phyloP scores from a whole-genome alignment of 2,113 vertebrate species.

The Rhea pennata region DNA sequence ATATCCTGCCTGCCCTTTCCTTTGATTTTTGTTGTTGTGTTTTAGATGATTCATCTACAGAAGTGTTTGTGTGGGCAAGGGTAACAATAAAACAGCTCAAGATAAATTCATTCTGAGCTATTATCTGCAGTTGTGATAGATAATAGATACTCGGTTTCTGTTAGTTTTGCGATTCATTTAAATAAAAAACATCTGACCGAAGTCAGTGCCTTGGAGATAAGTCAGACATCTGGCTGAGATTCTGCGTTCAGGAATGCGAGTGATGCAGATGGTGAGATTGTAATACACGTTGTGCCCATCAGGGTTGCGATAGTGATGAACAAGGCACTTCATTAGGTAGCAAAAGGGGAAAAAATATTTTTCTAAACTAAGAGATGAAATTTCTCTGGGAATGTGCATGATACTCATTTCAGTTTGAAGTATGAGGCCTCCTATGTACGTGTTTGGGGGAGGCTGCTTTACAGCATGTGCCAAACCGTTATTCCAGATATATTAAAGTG shows the following conservation, averaged over 20 bases:
- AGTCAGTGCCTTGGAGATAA: constrained; percentile 40
- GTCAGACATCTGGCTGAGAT: constrained; percentile 61
- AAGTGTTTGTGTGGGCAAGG: constrained; percentile 6
- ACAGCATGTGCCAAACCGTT: not conserved
- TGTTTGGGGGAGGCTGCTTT: not conserved
- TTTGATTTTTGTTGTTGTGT: not conserved
- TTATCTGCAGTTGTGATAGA: constrained; percentile 17
- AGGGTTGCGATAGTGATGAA: not conserved
- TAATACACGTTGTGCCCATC: not conserved
- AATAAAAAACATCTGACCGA: constrained; percentile 64
- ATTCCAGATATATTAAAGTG: not conserved
- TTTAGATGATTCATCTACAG: not conserved
- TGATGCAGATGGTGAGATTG: constrained; percentile 46
- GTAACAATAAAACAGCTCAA: not conserved
- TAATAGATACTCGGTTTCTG: constrained; percentile 49
- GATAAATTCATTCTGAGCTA: constrained; percentile 46
- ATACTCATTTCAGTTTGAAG: not conserved
- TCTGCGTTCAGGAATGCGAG: constrained; percentile 47
- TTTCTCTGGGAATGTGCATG: not conserved
- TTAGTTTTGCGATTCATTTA: constrained; percentile 45
- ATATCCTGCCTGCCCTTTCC: not conserved
- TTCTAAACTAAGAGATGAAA: not conserved
- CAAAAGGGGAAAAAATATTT: not conserved
- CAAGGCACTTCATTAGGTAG: constrained; percentile 30
- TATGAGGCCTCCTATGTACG: not conserved